Evolutionary conservation across 1,140 invertebrate genomes (phyloP).

Genomic region (Rhopalosiphum maidis): DNA sequence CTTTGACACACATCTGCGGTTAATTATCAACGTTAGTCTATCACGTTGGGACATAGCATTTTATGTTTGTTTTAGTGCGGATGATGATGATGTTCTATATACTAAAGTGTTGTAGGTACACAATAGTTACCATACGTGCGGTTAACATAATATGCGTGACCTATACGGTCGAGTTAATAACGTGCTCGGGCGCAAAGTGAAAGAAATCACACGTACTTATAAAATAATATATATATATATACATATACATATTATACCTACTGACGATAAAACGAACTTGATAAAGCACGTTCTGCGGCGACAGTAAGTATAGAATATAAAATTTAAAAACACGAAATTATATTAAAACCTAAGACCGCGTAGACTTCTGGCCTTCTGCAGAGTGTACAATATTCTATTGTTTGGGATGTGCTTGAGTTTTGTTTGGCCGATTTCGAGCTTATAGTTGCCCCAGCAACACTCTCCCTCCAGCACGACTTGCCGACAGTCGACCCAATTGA

Average conservation of each 20-base stretch:
- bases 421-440: slow-evolving; percentile 3
- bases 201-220: background rate
- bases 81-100: background rate
- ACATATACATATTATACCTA: background rate
- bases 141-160: background rate
- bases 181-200: background rate
- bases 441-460: slow-evolving; percentile 32
- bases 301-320: too few relatives aligned
- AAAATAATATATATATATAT: background rate
- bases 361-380: background rate
- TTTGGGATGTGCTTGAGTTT: background rate
- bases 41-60: background rate
- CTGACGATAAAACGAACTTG: background rate
- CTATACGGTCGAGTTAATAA: background rate
- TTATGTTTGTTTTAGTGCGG: background rate
- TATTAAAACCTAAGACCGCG: background rate
- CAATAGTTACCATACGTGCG: background rate
- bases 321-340: background rate
- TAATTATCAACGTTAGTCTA: background rate
- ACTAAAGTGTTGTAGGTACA: background rate
- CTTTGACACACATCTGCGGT: background rate
- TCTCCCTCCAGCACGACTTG: background rate
- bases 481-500: background rate
- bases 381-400: background rate
- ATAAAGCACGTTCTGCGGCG: background rate